These are phyloP conservation scores for Arrhopalites spinosus DNA, from an alignment of 2,888 invertebrate genomes.

Conservation along the genomic window DNA sequence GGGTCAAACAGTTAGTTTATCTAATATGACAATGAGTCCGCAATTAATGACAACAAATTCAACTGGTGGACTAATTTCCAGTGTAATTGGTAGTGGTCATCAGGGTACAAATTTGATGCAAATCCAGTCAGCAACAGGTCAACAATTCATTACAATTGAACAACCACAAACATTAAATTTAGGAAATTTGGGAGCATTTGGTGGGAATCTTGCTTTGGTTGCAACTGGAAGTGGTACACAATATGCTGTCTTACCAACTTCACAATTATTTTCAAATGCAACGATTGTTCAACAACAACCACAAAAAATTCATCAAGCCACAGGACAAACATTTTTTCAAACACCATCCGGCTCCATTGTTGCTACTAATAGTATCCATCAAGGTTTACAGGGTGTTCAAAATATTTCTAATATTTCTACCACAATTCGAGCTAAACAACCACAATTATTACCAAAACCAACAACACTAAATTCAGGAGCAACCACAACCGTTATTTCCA, in stretches of 20 bases:
- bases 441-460: constrained; percentile 56
- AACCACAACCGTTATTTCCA: not conserved
- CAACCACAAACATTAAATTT: constrained; percentile 45
- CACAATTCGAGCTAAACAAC: constrained; percentile 48
- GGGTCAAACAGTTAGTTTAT: constrained; percentile 32
- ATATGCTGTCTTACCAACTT: constrained; percentile 51
- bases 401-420: constrained; percentile 42
- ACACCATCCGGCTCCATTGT: constrained; percentile 49
- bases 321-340: constrained; percentile 50
- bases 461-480: constrained; percentile 18
- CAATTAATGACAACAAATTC: constrained; percentile 39
- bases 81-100: constrained; percentile 31
- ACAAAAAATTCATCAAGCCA: constrained; percentile 51
- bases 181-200: not conserved
- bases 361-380: constrained; percentile 42
- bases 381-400: constrained; percentile 14
- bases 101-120: constrained; percentile 36
- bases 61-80: constrained; percentile 27
- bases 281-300: constrained; percentile 52
- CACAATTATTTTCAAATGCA: constrained; percentile 52
- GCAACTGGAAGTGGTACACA: constrained; percentile 52
- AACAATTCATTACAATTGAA: constrained; percentile 54
- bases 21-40: constrained; percentile 37
- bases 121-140: constrained; percentile 46
- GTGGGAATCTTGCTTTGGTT: constrained; percentile 53